These are phyloP conservation scores for Thaleichthys pacificus DNA, from an alignment of 2,797 vertebrate genomes.

Conservation along the genomic window DNA sequence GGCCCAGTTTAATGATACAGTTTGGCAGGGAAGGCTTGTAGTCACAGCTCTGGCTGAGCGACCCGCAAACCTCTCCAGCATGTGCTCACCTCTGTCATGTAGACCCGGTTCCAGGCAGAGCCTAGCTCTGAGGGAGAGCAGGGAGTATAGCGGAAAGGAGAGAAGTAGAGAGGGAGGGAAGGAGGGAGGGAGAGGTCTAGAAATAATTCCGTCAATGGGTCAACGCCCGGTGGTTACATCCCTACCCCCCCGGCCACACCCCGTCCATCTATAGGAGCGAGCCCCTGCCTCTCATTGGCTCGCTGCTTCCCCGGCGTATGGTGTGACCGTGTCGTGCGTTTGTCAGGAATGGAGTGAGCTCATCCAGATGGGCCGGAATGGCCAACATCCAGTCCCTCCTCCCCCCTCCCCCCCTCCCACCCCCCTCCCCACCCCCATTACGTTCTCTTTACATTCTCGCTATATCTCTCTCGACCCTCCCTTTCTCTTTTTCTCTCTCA, in stretches of 20 bases:
- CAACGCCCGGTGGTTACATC: conserved; percentile 31
- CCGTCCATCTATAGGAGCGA: conserved; percentile 34
- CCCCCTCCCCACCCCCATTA: neutral
- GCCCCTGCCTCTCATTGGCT: conserved; percentile 54
- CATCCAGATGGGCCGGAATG: neutral
- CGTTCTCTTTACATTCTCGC: neutral
- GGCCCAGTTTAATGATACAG: too few relatives aligned
- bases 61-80: neutral
- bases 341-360: conserved; percentile 1
- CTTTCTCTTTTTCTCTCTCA: neutral
- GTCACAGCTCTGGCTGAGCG: neutral
- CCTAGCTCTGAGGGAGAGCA: too few relatives aligned
- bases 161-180: neutral
- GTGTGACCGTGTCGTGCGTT: conserved; percentile 60
- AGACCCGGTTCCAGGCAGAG: too few relatives aligned
- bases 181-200: conserved; percentile 46
- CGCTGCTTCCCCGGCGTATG: conserved; percentile 36
- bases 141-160: too few relatives aligned
- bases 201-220: conserved; percentile 59
- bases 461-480: neutral
- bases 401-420: neutral
- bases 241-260: conserved; percentile 22
- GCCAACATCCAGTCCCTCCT: neutral
- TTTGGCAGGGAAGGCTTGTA: neutral
- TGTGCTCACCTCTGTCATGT: neutral